Evolutionary conservation across 2,888 invertebrate genomes (phyloP).

Genomic region (Drosophila maculinotata): DNA sequence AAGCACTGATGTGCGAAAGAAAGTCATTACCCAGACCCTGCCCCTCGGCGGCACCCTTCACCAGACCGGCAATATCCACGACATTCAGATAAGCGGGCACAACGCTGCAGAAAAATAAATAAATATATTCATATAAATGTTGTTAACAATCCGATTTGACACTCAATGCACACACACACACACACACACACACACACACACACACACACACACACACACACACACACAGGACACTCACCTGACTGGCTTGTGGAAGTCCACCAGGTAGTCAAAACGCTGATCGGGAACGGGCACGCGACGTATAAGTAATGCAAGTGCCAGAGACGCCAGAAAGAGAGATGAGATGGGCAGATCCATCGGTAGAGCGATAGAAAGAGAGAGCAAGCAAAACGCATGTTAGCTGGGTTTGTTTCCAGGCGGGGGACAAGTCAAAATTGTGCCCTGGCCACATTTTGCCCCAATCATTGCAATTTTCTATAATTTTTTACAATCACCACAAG

Average conservation of each 20-base stretch:
- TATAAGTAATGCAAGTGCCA: conserved; percentile 85
- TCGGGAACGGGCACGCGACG: conserved; percentile 99
- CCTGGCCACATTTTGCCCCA: conserved; percentile 40
- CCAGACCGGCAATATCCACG: conserved; percentile 99
- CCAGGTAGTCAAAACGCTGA: conserved; percentile 95
- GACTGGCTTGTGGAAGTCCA: conserved; percentile 96
- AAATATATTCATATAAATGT: background rate
- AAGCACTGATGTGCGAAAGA: conserved; percentile 98
- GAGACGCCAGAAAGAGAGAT: background rate
- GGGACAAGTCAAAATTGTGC: background rate
- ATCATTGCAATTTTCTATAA: conserved; percentile 84
- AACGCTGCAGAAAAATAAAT: conserved; percentile 88
- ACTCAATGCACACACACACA: conserved; percentile 33
- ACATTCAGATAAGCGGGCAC: conserved; percentile 99
- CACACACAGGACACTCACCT: too few species aligned
- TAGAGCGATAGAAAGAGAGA: conserved; percentile 4
- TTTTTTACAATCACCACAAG: conserved; percentile 76
- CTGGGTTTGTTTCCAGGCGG: conserved; percentile 18
- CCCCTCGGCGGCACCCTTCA: conserved; percentile 99
- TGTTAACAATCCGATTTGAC: conserved; percentile 22
- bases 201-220: too few species aligned
- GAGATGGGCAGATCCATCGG: conserved; percentile 2
- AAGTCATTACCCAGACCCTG: conserved; percentile 97
- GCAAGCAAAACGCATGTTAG: conserved; percentile 55
- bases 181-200: too few species aligned